phyloP scores from a whole-genome alignment of 2,888 invertebrate species.

The Crioceris asparagi region DNA sequence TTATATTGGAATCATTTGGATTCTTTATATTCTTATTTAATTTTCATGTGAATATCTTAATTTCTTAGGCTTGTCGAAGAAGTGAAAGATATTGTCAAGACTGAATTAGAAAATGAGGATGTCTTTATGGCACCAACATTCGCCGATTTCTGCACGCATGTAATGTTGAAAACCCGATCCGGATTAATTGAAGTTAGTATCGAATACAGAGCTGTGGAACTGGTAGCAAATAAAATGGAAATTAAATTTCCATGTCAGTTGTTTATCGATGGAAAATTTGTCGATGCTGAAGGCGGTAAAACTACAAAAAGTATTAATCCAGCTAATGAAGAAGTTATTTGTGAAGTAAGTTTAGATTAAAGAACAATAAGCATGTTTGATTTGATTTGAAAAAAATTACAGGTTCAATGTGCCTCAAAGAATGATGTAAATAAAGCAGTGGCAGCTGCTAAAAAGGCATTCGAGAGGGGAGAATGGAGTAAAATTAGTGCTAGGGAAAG shows the following conservation, averaged over 20 bases:
- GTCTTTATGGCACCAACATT: conserved; percentile 90
- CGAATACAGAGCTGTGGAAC: conserved; percentile 61
- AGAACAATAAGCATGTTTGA: neutral
- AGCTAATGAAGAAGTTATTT: conserved; percentile 69
- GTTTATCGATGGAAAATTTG: conserved; percentile 85
- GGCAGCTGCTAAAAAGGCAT: conserved; percentile 76
- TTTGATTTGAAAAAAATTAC: conserved; percentile 11
- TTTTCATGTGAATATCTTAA: too few species aligned
- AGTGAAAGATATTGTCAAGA: conserved; percentile 66
- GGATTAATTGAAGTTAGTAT: conserved; percentile 44
- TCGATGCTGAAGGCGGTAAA: conserved; percentile 60
- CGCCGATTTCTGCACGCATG: conserved; percentile 61
- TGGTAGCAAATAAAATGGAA: conserved; percentile 74
- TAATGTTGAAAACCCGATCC: conserved; percentile 59
- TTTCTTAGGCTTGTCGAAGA: conserved; percentile 71
- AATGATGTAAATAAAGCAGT: conserved; percentile 85
- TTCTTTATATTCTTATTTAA: neutral
- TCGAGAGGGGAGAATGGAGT: conserved; percentile 85
- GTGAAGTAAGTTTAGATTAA: conserved; percentile 42
- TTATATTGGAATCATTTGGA: neutral
- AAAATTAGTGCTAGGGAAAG: conserved; percentile 87
- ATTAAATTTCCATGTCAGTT: conserved; percentile 81
- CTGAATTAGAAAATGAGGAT: conserved; percentile 77
- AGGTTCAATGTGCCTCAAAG: conserved; percentile 55
- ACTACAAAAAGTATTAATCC: conserved; percentile 69